phyloP scores from a whole-genome alignment of 1,140 invertebrate species.

The Macrobrachium rosenbergii region DNA sequence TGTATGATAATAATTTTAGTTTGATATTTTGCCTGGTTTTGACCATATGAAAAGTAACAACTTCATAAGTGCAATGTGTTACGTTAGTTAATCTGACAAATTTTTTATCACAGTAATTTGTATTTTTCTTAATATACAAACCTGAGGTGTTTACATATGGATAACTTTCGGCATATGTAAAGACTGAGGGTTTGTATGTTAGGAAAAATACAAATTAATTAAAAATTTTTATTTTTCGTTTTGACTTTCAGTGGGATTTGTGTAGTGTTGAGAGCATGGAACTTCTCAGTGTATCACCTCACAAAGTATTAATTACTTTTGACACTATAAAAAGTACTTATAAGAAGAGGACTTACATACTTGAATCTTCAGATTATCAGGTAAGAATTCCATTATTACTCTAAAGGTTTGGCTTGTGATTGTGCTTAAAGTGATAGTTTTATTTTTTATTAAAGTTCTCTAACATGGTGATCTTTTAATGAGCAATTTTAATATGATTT shows the following conservation, averaged over 20 bases:
- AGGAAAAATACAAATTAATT: no score
- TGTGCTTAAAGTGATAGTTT: background rate
- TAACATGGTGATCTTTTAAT: background rate
- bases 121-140: no score
- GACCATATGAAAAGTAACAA: no score
- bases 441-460: background rate
- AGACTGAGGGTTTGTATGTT: no score
- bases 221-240: background rate
- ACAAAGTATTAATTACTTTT: constrained; percentile 32
- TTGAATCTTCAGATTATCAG: constrained; percentile 34
- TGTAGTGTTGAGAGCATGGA: constrained; percentile 29
- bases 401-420: no score
- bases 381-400: background rate
- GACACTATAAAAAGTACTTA: constrained; percentile 31
- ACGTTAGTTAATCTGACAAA: no score
- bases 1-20: no score
- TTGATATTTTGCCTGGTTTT: no score
- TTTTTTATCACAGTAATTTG: no score
- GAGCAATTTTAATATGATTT: background rate
- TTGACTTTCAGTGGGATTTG: constrained; percentile 11
- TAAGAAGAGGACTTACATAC: constrained; percentile 29
- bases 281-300: constrained; percentile 12
- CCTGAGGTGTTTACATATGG: no score
- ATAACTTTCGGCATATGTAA: no score
- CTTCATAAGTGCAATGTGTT: no score